phyloP scores from a whole-genome alignment of 1,140 invertebrate genomes.

The Neomicropteryx cornuta region DNA sequence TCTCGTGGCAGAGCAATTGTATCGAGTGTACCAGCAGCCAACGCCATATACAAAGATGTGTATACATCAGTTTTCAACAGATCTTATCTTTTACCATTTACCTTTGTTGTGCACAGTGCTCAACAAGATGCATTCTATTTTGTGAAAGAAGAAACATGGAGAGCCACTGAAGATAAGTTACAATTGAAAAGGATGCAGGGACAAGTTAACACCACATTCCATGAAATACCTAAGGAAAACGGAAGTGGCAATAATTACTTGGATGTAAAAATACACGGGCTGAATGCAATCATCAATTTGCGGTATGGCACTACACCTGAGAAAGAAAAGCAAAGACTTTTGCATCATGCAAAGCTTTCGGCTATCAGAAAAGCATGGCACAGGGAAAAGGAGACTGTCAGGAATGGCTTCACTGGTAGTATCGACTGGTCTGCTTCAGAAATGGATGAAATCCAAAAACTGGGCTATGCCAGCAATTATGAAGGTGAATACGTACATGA shows the following conservation, averaged over 20 bases:
- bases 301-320: conserved; percentile 83
- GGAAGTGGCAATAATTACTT: conserved; percentile 55
- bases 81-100: conserved; percentile 78
- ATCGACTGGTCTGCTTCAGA: conserved; percentile 68
- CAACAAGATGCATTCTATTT: conserved; percentile 92
- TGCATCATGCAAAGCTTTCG: conserved; percentile 77
- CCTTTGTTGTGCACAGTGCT: conserved; percentile 77
- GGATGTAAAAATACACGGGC: conserved; percentile 78
- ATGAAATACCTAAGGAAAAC: conserved; percentile 63
- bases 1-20: conserved; percentile 70
- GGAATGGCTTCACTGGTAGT: conserved; percentile 60
- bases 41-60: conserved; percentile 81
- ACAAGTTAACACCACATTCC: conserved; percentile 88
- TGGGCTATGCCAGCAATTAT: conserved; percentile 70
- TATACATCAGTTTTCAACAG: conserved; percentile 90
- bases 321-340: conserved; percentile 74
- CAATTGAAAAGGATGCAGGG: conserved; percentile 80
- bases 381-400: conserved; percentile 71
- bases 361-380: conserved; percentile 88
- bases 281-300: conserved; percentile 70
- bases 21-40: conserved; percentile 74
- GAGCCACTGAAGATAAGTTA: conserved; percentile 76
- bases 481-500: conserved; percentile 87
- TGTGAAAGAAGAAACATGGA: conserved; percentile 83
- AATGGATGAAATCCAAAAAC: conserved; percentile 77